Evolutionary conservation across 37 sponge, comb jelly and placozoan genomes (phyloP).

Genomic region (Aplysina aerophoba): DNA sequence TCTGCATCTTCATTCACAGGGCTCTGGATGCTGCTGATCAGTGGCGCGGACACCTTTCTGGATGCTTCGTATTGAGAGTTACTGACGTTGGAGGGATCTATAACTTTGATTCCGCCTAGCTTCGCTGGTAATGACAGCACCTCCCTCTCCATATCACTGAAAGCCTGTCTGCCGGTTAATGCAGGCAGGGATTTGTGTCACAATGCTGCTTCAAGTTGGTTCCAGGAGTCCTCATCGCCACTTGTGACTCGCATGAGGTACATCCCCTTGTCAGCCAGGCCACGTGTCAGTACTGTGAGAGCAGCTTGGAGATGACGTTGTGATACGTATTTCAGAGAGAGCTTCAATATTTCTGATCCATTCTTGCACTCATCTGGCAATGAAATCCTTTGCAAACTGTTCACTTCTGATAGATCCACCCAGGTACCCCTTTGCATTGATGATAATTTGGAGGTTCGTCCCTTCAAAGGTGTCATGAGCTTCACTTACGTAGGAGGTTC

Average conservation of each 20-base stretch:
- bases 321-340: slow-evolving; percentile 1
- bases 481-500: slow-evolving; percentile 3
- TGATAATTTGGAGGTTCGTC: neutral
- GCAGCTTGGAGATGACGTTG: neutral
- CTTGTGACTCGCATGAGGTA: slow-evolving; percentile 24
- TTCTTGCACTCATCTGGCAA: neutral
- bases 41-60: neutral
- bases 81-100: too few relatives aligned
- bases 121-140: neutral
- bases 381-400: neutral
- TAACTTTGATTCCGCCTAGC: neutral
- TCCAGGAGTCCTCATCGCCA: neutral
- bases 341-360: neutral
- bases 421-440: slow-evolving; percentile 12
- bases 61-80: neutral
- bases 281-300: neutral
- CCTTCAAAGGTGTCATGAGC: neutral
- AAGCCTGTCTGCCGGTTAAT: slow-evolving; percentile 1
- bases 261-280: neutral
- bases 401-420: neutral
- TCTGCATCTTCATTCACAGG: slow-evolving; percentile 10
- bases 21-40: neutral
- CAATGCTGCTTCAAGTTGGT: neutral
- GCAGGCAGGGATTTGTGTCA: neutral
- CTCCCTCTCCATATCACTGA: neutral